Evolutionary conservation across 2,888 invertebrate genomes (phyloP), one percentile per base, ranked within the genome.

Genomic region (Carpatolechia fugitivella): DNA sequence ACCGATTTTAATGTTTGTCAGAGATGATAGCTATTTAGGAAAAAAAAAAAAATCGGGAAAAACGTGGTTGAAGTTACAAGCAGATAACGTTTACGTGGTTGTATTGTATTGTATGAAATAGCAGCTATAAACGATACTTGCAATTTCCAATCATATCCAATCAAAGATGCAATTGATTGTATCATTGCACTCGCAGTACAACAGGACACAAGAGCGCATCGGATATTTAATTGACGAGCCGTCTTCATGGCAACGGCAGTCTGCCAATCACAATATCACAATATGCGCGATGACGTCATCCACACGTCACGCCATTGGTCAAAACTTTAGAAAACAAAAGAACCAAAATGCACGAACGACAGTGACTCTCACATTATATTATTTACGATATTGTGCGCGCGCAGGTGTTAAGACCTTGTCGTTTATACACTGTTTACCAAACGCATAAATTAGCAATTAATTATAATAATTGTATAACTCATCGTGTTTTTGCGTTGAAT

Each of bases 361-460:
- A 13, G 35, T 35, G 35, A 49, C 49, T 16, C 24, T 49, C 16
- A 36, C 20, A 35, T 50, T 29, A 36, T 38, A 38, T 29, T 50
- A 50, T 50, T 50, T 38, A 50, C 38, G 65, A 65, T 52, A 57
- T 54, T 44, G 52, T 56, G 48, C 46, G 18, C 47, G 48, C 61
- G 59, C 68, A 74, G 74, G 70, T 75, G 70, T 68, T 61, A 48
- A 47, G 55, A 49, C 56, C 64, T 64, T 69, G 69, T 68, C 70
- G 70, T 74, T 71, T 70, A 71, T 72, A 58, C 63, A 65, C 65
- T 66, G 54, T 55, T 49, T 60, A 62, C 65, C 68, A 68, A 66
- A 60, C 56, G 72, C 65, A 81, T 82, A 78, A 74, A 78, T 79
- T 78, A 76, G 69, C 70, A 67, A 72, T 76, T 66, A 70, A 71